A percentile compares a stretch with the other conserved stretches of the same genome.
Evolutionary conservation across 2,888 invertebrate species (phyloP).

Genomic region (Masnerella sp.): DNA sequence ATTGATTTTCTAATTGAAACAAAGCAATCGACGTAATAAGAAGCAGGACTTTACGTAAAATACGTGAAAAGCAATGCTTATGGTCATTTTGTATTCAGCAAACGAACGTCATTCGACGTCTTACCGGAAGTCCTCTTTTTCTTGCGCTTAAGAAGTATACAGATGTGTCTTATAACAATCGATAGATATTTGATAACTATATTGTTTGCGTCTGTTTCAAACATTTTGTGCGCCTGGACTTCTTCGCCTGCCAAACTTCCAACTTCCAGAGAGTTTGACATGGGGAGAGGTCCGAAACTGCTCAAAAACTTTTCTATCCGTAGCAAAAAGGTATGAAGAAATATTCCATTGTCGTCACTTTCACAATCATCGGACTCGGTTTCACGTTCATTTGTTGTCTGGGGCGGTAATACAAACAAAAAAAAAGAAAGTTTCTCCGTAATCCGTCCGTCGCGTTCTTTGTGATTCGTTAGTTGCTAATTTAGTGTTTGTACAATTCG

Average conservation of each 20-base stretch:
- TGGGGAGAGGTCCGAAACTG: constrained; percentile 15
- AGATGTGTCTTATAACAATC: constrained; percentile 53
- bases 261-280: too few species aligned
- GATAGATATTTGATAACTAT: constrained; percentile 39
- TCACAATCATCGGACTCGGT: constrained; percentile 1
- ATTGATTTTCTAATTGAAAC: constrained; percentile 25
- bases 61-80: constrained; percentile 4
- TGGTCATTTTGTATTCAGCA: constrained; percentile 4
- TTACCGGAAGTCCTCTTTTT: constrained; percentile 23
- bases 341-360: not conserved
- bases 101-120: not conserved
- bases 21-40: constrained; percentile 28
- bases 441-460: constrained; percentile 28
- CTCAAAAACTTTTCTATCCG: constrained; percentile 36
- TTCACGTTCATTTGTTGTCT: not conserved
- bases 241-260: too few species aligned
- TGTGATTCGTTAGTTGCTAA: constrained; percentile 1
- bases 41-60: constrained; percentile 27
- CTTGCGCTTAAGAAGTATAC: constrained; percentile 34
- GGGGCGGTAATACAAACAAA: constrained; percentile 7
- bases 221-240: constrained; percentile 25
- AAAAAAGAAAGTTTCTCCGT: constrained; percentile 11
- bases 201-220: constrained; percentile 42
- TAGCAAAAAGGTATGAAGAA: constrained; percentile 6
- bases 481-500: constrained; percentile 2